Evolutionary conservation across 2,888 invertebrate genomes (phyloP), one percentile per base, ranked within the genome.

Genomic region (Rambutsinella grinnellia): DNA sequence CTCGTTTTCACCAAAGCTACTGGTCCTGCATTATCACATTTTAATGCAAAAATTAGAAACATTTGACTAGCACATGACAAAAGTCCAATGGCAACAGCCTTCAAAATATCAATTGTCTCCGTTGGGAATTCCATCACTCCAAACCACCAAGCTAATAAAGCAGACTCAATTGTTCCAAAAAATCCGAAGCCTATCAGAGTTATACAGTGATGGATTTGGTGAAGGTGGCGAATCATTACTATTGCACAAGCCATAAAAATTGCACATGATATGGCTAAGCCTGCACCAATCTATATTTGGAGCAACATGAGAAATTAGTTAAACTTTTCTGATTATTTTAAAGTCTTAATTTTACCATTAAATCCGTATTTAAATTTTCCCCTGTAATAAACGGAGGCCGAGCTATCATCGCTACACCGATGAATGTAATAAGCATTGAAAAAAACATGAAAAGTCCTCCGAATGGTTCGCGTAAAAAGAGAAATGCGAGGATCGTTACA

Each of bases 191-290:
- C 81, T 28, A 82, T 65, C 0, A 82, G 65, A 17, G 82, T 82
- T 2, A 82, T 77, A 17, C 78, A 78, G 47, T 82, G 82, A 66
- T 82, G 82, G 28, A 82, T 82, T 63, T 81, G 76, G 53, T 76
- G 79, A 44, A 82, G 66, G 58, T 82, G 82, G 15, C 82, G 80
- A 63, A 82, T 82, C 82, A 82, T 82, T 2, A 82, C 82, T 54
- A 82, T 82, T 6, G 82, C 82, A 23, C 69, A 68, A 17, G 82
- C 77, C 71, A 82, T 76, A 23, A 82, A 81, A 8, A 82, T n/a
- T 15, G 82, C 67, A 65, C 81, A 82, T 19, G 79, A 74, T 36
- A 79, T 51, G 1, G 82, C 81, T n/a, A 82, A 63, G 8, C 78
- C 82, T 8, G 76, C 76, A 21, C 82, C 82, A 69, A 81, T 81